Evolutionary conservation across 2,888 invertebrate species (phyloP).

Genomic region (Sthenelais limicola): DNA sequence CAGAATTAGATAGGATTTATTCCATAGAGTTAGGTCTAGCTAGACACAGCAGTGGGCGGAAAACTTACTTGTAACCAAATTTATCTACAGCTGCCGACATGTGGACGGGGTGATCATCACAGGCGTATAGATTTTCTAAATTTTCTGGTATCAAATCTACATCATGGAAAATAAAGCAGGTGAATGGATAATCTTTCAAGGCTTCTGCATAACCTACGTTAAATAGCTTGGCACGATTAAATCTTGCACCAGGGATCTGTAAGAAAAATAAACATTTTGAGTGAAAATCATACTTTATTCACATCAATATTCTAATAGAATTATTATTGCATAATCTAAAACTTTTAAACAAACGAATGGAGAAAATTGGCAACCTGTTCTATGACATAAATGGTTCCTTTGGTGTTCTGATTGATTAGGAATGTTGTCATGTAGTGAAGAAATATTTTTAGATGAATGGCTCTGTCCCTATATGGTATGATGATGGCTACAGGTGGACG

Average conservation of each 20-base stretch:
- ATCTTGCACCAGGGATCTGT: neutral
- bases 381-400: neutral
- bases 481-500: neutral
- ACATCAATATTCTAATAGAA: too few species aligned
- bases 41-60: too few species aligned
- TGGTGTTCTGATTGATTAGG: neutral
- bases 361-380: neutral
- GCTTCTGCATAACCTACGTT: conserved; percentile 22
- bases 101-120: neutral
- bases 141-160: conserved; percentile 6
- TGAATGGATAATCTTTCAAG: neutral
- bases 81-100: conserved; percentile 14
- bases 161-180: conserved; percentile 23
- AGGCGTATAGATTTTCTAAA: neutral
- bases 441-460: conserved; percentile 1
- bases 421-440: conserved; percentile 4
- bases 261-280: neutral
- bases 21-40: too few species aligned
- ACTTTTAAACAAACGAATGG: too few species aligned
- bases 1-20: too few species aligned
- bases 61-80: conserved; percentile 15
- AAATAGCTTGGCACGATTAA: conserved; percentile 8
- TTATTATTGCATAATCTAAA: too few species aligned
- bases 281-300: too few species aligned
- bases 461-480: neutral